These are phyloP conservation scores for Apis florea DNA, from an alignment of 1,140 invertebrate genomes.

Conservation along the genomic window DNA sequence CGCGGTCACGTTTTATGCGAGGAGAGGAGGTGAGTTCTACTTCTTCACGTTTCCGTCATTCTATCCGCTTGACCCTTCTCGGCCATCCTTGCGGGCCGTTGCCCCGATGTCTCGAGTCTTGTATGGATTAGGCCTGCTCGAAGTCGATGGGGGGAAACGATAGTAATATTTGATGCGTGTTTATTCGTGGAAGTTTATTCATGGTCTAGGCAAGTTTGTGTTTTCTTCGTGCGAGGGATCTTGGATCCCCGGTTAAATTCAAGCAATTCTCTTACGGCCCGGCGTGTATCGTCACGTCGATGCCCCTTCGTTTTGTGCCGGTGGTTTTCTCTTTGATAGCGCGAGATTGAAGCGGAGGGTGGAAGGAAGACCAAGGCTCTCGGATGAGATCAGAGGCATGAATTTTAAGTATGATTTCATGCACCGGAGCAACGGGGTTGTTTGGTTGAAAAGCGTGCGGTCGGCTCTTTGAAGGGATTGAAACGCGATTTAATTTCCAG, in stretches of 20 bases:
- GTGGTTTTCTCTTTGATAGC: constrained; percentile 1
- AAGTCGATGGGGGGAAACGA: background rate
- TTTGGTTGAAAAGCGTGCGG: constrained; percentile 13
- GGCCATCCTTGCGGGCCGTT: constrained; percentile 27
- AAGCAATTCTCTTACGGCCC: background rate
- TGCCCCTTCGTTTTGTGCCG: background rate
- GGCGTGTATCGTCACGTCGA: background rate
- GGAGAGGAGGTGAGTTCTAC: too few relatives aligned
- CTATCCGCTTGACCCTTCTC: background rate
- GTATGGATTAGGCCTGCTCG: constrained; percentile 23
- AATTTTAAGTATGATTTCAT: constrained; percentile 41
- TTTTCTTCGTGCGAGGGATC: background rate
- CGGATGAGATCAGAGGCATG: constrained; percentile 27
- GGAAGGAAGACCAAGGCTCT: background rate
- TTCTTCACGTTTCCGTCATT: background rate
- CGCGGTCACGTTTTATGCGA: too few relatives aligned
- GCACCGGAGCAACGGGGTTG: constrained; percentile 28
- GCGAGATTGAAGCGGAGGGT: background rate
- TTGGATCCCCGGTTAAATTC: background rate
- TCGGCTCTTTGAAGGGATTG: constrained; percentile 29
- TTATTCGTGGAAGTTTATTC: background rate
- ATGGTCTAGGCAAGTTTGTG: background rate
- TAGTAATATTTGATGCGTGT: background rate
- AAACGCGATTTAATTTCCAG: constrained; percentile 34
- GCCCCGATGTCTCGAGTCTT: constrained; percentile 6